Percentiles rank a stretch among this genome's conserved stretches.
These are phyloP conservation scores for Sinocyclocheilus anophthalmus DNA, from an alignment of 2,113 vertebrate species.

Conservation along the genomic window DNA sequence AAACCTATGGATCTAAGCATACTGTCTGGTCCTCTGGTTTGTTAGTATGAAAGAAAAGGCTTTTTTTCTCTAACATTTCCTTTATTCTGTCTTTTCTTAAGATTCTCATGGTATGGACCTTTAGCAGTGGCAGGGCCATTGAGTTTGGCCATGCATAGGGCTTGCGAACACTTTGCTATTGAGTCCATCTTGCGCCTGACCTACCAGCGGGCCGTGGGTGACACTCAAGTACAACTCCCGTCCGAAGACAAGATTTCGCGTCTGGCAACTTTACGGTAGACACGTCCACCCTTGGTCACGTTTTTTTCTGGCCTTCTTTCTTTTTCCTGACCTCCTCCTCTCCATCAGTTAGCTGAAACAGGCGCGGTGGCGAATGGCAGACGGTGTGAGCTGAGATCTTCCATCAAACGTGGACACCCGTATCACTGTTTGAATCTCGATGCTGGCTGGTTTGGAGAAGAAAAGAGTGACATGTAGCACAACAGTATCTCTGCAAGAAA, in stretches of 20 bases:
- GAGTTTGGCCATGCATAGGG: conserved; percentile 97
- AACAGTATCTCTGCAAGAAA: conserved; percentile 2
- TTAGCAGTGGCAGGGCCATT: conserved; percentile 91
- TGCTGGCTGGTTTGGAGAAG: neutral
- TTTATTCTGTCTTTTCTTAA: conserved; percentile 50
- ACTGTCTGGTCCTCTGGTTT: neutral
- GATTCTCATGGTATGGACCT: conserved; percentile 91
- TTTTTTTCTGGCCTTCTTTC: neutral
- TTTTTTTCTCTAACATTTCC: neutral
- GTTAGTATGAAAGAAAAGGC: neutral
- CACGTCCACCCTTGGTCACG: neutral
- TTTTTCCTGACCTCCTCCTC: neutral
- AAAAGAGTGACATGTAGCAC: conserved; percentile 19
- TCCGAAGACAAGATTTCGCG: conserved; percentile 92
- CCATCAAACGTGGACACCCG: neutral
- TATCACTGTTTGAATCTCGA: conserved; percentile 8
- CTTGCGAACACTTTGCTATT: conserved; percentile 86
- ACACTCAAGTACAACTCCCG: conserved; percentile 89
- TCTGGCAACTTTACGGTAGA: conserved; percentile 96
- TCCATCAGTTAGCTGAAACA: neutral
- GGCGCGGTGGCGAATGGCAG: neutral
- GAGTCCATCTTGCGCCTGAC: conserved; percentile 96
- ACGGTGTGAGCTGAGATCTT: neutral
- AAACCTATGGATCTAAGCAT: neutral
- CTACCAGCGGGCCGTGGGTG: conserved; percentile 96